Evolutionary conservation across 2,888 invertebrate species (phyloP).

Genomic region (Melanophora roralis): DNA sequence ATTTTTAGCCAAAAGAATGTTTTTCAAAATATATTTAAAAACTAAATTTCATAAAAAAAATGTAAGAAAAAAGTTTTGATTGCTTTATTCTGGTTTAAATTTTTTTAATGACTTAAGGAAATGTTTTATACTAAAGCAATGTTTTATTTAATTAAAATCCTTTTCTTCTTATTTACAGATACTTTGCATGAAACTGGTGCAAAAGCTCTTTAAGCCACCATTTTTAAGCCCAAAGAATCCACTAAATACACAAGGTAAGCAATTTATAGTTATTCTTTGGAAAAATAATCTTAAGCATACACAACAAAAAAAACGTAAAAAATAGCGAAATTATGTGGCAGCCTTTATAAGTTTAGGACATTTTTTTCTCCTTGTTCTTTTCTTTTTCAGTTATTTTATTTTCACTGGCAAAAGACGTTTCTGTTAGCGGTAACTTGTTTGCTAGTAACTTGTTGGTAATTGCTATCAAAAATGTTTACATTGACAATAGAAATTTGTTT

Average conservation of each 20-base stretch:
- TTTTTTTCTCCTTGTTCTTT: not conserved
- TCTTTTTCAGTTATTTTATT: slow-evolving; percentile 28
- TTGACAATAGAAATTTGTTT: slow-evolving; percentile 57
- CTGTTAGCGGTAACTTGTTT: not conserved
- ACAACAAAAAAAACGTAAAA: not conserved
- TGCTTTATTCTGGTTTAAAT: too few species aligned
- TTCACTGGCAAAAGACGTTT: too few species aligned
- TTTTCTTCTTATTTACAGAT: not conserved
- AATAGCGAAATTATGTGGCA: not conserved
- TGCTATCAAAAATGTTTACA: slow-evolving; percentile 54
- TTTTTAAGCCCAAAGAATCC: not conserved
- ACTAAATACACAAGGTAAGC: slow-evolving; percentile 20
- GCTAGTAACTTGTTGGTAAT: slow-evolving; percentile 27
- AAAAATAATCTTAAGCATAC: too few species aligned
- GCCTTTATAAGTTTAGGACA: not conserved
- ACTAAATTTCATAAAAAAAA: too few species aligned
- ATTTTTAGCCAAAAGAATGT: too few species aligned
- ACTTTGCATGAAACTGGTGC: too few species aligned
- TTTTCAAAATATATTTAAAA: too few species aligned
- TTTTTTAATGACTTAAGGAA: too few species aligned
- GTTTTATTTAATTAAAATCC: not conserved
- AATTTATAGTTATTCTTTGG: not conserved
- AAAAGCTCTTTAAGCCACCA: too few species aligned
- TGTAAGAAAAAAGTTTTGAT: too few species aligned
- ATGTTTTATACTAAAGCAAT: not conserved